Evolutionary conservation across 1,140 invertebrate genomes (phyloP), one percentile per base, ranked within the genome.

Genomic region (Chelonus insularis): DNA sequence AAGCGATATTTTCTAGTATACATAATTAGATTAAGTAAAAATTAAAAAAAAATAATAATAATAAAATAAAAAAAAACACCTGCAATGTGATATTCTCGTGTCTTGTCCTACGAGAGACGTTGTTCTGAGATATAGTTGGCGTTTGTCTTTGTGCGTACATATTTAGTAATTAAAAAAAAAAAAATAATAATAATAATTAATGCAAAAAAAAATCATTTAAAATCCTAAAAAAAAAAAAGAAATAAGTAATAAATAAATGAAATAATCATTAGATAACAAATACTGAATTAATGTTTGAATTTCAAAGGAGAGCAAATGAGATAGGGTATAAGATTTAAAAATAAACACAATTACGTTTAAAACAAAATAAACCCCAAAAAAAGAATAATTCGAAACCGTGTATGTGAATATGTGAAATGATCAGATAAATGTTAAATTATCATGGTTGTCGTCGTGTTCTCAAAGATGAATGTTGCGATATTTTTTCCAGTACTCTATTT

Each of bases 11-110:
- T 60, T 60, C 51, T 39, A 62, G 43, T 57, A 54, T 14, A 52
- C 29, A 36, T 57, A 25, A 39, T 45, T 47, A 20, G 57, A 43
- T 29, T 37, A 29, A 48, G 39, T 47, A 45, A 55, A 20, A 36
- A 20, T 39, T 54, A 45, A 18, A 48, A 14, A 25, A 25, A 21
- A 59, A 34, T n/a, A 50, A 37, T 21, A 25, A 52, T 8, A 43
- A 29, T 45, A 14, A 60, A 64, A 54, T 32, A 47, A 23, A 59
- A 51, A 60, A 60, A 72, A 68, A 80, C 74, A 76, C 73, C 72
- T 70, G 72, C 72, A 77, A 77, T 80, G 78, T 80, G 76, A 80
- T 80, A 80, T 78, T 80, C 78, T 80, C 76, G 78, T 80, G 78
- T 80, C 76, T 80, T 80, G 78, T 80, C 73, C 68, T 72, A 80